These are phyloP conservation scores for Drosophila incognita DNA, from an alignment of 2,888 invertebrate genomes.

Conservation along the genomic window DNA sequence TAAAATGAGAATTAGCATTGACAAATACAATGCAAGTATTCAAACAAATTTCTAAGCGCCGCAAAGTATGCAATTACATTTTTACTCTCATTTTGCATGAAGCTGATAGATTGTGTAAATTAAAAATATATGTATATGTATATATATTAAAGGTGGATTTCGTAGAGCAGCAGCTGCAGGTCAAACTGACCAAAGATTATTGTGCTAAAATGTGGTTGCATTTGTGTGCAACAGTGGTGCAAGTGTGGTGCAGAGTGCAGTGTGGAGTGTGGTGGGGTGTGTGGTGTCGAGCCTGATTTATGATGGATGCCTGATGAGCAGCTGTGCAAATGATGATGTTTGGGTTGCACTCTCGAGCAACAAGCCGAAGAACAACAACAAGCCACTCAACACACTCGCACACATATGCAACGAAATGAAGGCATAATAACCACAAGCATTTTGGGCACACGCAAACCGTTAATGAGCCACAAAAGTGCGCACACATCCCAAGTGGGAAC, in stretches of 20 bases:
- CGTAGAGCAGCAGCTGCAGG: not conserved
- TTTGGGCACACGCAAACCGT: constrained; percentile 70
- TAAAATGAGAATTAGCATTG: not conserved
- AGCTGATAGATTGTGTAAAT: not conserved
- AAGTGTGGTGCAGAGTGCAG: constrained; percentile 15
- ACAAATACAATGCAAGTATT: not conserved
- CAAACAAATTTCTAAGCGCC: not conserved
- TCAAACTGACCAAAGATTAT: constrained; percentile 12
- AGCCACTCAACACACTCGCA: constrained; percentile 47
- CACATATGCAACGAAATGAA: constrained; percentile 38
- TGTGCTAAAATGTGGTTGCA: constrained; percentile 36
- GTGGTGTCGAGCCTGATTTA: constrained; percentile 36
- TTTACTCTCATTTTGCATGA: not conserved
- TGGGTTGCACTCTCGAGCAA: constrained; percentile 65
- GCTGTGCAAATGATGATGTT: constrained; percentile 56
- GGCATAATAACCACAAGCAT: constrained; percentile 62
- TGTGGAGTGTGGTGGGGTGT: constrained; percentile 29
- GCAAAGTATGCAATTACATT: not conserved
- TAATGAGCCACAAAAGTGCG: constrained; percentile 80
- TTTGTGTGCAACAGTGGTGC: not conserved
- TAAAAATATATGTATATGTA: not conserved
- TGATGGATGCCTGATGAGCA: constrained; percentile 32
- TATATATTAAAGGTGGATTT: not conserved
- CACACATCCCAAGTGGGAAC: constrained; percentile 19
- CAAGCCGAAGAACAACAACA: constrained; percentile 33